These are phyloP conservation scores for Gracilinanus agilis DNA, from an alignment of 2,113 vertebrate species.

Conservation along the genomic window DNA sequence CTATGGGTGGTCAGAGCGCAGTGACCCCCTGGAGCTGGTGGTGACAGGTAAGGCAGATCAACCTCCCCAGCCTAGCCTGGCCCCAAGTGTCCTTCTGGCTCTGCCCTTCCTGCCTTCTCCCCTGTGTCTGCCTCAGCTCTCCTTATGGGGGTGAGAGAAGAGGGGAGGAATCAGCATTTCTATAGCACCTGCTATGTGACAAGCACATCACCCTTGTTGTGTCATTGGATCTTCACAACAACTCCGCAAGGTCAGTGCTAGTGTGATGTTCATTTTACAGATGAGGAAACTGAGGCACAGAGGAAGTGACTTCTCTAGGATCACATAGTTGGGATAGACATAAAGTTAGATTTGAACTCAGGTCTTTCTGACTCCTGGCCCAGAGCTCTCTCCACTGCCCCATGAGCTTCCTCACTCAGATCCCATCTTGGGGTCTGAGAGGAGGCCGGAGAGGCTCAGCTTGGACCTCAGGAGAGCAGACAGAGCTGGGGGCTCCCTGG, in stretches of 20 bases:
- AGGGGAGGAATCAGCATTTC: too few relatives aligned
- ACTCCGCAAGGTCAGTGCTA: not conserved
- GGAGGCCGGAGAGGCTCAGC: not conserved
- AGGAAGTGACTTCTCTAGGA: not conserved
- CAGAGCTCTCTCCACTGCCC: not conserved
- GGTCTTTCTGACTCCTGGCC: not conserved
- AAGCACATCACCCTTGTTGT: not conserved
- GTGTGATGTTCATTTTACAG: not conserved
- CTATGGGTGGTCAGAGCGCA: not conserved
- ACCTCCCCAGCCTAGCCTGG: too few relatives aligned
- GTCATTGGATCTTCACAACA: too few relatives aligned
- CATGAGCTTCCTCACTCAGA: not conserved
- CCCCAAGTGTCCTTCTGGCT: too few relatives aligned
- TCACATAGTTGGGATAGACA: not conserved
- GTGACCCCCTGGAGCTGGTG: not conserved
- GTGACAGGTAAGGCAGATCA: not conserved
- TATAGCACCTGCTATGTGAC: not conserved
- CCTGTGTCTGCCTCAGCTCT: too few relatives aligned
- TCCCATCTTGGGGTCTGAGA: too few relatives aligned
- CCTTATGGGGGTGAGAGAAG: too few relatives aligned
- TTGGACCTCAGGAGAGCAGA: not conserved
- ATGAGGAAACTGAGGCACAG: not conserved
- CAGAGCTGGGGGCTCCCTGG: not conserved
- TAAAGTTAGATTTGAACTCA: not conserved
- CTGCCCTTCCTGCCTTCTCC: too few relatives aligned